These are phyloP conservation scores for Canis aureus DNA, from an alignment of 2,113 vertebrate genomes.

Conservation along the genomic window DNA sequence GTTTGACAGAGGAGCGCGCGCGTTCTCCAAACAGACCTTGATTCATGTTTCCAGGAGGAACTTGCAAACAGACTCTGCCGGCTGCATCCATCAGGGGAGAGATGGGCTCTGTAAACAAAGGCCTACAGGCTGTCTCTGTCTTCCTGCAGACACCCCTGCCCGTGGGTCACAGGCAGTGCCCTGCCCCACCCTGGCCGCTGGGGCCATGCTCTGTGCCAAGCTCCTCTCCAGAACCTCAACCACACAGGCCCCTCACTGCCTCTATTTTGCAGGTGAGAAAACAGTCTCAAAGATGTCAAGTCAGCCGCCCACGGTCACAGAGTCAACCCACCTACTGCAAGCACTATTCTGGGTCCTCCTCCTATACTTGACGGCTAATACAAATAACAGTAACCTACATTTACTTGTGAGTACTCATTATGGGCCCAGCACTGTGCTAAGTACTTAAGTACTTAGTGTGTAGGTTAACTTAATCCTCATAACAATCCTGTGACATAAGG, in stretches of 20 bases:
- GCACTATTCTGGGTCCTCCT: neutral
- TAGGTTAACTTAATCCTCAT: neutral
- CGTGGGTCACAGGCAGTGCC: neutral
- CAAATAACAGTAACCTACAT: neutral
- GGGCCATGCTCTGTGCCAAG: neutral
- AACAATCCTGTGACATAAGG: too few relatives aligned
- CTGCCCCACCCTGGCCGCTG: neutral
- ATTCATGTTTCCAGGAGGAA: constrained; percentile 89
- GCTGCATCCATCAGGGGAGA: constrained; percentile 88
- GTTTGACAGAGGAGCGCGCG: constrained; percentile 85
- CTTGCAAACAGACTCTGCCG: constrained; percentile 87
- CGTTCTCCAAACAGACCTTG: constrained; percentile 90
- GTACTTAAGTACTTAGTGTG: neutral
- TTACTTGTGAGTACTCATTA: neutral
- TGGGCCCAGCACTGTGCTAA: neutral
- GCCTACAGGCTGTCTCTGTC: constrained; percentile 84
- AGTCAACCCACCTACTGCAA: neutral
- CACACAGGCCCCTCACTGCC: neutral
- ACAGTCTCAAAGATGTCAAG: neutral
- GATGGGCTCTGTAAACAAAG: constrained; percentile 89
- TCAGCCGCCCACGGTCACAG: neutral
- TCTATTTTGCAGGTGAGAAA: neutral
- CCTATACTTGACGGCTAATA: fast-evolving
- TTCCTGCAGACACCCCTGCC: constrained; percentile 68
- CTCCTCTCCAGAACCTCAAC: neutral